These are phyloP conservation scores for Dromas ardeola DNA, from an alignment of 2,113 vertebrate species.

Conservation along the genomic window DNA sequence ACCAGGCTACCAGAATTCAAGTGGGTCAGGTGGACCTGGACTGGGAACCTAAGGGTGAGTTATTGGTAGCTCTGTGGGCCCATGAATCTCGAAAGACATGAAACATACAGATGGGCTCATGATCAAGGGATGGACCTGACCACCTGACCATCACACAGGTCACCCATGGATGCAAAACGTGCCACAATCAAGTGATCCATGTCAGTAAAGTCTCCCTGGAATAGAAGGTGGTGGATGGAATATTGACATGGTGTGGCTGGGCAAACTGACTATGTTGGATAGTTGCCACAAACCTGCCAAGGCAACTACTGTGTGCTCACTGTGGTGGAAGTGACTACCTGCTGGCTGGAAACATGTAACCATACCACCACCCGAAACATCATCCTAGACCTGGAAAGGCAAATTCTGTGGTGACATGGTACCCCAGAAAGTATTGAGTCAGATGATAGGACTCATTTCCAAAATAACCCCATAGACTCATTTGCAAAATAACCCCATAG, in stretches of 20 bases:
- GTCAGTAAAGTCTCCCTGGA: background rate
- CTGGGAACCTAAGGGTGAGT: background rate
- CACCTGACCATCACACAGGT: background rate
- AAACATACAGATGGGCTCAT: background rate
- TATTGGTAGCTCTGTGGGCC: background rate
- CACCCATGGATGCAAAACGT: background rate
- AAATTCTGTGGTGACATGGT: background rate
- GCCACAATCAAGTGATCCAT: background rate
- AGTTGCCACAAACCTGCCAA: background rate
- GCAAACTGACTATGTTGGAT: background rate
- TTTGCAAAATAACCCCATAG: too few relatives aligned
- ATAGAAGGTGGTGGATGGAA: background rate
- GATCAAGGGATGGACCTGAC: background rate
- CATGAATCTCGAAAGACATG: background rate
- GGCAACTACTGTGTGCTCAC: background rate
- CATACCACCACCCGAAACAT: background rate
- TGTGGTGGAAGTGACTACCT: background rate
- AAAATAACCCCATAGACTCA: background rate
- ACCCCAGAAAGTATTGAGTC: background rate
- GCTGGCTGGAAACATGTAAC: background rate
- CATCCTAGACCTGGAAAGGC: background rate
- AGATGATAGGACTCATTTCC: background rate
- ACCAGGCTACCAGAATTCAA: background rate
- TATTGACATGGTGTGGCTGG: rapidly evolving
- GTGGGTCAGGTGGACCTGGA: background rate